A percentile compares a stretch with the other conserved stretches of the same genome.
These are phyloP conservation scores for Muntiacus muntjak DNA, from an alignment of 2,113 vertebrate genomes.

Conservation along the genomic window DNA sequence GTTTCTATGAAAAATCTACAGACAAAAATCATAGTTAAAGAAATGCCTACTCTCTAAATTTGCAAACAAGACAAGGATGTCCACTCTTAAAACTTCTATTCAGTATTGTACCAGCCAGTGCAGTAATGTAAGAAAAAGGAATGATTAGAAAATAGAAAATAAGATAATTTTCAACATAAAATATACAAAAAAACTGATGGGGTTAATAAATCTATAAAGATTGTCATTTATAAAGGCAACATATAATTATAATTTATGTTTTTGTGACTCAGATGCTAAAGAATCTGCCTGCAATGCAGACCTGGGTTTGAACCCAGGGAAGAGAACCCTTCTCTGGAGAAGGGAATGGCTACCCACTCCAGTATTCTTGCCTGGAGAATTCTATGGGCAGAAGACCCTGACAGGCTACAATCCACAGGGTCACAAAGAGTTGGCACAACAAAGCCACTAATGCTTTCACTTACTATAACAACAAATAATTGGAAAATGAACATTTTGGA, in stretches of 20 bases:
- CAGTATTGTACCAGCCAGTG: background rate
- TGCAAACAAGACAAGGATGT: background rate
- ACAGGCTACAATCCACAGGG: background rate
- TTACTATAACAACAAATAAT: background rate
- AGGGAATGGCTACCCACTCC: background rate
- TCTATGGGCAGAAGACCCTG: background rate
- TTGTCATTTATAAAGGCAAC: background rate
- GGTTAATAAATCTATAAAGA: background rate
- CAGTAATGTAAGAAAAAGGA: background rate
- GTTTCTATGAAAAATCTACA: background rate
- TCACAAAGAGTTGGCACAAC: background rate
- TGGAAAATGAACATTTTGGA: background rate
- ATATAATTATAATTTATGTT: background rate
- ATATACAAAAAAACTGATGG: background rate
- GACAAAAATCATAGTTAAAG: background rate
- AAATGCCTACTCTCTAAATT: background rate
- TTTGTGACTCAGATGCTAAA: background rate
- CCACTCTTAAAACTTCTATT: background rate
- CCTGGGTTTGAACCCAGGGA: background rate
- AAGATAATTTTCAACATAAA: background rate
- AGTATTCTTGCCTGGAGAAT: background rate
- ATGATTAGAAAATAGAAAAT: background rate
- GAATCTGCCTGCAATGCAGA: background rate
- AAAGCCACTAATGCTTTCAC: background rate
- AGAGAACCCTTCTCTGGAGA: background rate